Base-by-base conservation (phyloP, 2,113 vertebrate genomes). In the Cercocebus atys region DNA sequence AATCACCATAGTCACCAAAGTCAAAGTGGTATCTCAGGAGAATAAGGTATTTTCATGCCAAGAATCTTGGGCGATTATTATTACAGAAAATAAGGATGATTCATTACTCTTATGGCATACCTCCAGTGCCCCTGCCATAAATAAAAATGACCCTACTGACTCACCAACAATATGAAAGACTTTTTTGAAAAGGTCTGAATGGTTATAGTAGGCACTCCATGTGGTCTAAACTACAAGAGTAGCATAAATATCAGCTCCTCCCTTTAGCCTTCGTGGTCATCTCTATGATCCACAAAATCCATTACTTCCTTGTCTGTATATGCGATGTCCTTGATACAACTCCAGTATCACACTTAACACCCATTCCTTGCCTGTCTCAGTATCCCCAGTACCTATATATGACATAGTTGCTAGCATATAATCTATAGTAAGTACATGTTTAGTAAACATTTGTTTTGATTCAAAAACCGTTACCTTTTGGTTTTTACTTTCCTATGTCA, bases 41-140 rank as follows among this genome's bases (percentile, higher is more conserved):
- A 93, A 85, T 93, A 76, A 93, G n/a, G 6, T 93, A 88, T 96
- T 93, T 90, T 95, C 86, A 80, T 32, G 35, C 52, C 12, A 43
- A 59, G 32, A 87, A 76, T 73, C 75, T 87, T 88, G 11, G 57
- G 43, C 27, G 84, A 1, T 81, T 70, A 40, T 45, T 75, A 5
- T 86, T 88, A 86, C 30, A 85, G 78, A 91, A 93, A 93, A 88
- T 72, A 50, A 81, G 55, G 52, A 40, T 95, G 72, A 90, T 96
- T 90, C 83, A 45, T 89, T 88, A 66, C 47, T 92, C 55, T 83
- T 90, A 13, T 75, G 8, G 81, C 64, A 9, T 50, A 23, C 45
- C 55, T 95, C 47, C 55, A 92, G 0, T 84, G 18, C 32, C 50
- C 40, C 94, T 81, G 70, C 66, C 64, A 23, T 94, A 93, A 97